Percentiles rank a stretch among this genome's conserved stretches.
Evolutionary conservation across 2,888 invertebrate genomes (phyloP).

Genomic region (Aromia moschata): DNA sequence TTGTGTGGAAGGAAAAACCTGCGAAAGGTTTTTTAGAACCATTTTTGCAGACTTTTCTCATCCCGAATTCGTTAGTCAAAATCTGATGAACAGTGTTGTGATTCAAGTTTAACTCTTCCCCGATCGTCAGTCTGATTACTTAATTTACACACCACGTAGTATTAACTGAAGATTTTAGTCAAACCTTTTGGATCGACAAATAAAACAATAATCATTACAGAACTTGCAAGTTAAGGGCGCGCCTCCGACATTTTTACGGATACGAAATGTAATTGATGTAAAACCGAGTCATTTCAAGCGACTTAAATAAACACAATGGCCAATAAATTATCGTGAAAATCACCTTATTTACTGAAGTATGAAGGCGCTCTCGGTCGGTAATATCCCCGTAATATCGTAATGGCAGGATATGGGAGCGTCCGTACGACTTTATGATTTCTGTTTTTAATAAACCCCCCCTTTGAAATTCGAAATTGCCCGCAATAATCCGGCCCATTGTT

Average conservation of each 20-base stretch:
- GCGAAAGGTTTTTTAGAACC: too few species aligned
- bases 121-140: too few species aligned
- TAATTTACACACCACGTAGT: too few species aligned
- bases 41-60: too few species aligned
- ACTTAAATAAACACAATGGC: constrained; percentile 57
- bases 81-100: too few species aligned
- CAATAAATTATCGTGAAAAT: constrained; percentile 53
- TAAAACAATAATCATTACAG: too few species aligned
- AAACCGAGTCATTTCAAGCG: constrained; percentile 52
- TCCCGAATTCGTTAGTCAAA: too few species aligned
- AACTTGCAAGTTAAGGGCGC: too few species aligned
- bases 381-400: constrained; percentile 48
- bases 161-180: too few species aligned
- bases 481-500: constrained; percentile 40
- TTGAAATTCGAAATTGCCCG: constrained; percentile 39
- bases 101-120: too few species aligned
- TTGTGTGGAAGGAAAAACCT: too few species aligned
- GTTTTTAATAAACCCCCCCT: constrained; percentile 44
- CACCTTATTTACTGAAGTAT: constrained; percentile 57
- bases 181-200: too few species aligned
- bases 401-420: constrained; percentile 54
- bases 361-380: constrained; percentile 54
- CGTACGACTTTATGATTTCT: constrained; percentile 42
- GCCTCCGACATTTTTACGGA: constrained; percentile 9
- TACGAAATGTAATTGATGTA: constrained; percentile 14